Base-by-base conservation (phyloP, 2,113 vertebrate species). In the Thalassoma bifasciatum region DNA sequence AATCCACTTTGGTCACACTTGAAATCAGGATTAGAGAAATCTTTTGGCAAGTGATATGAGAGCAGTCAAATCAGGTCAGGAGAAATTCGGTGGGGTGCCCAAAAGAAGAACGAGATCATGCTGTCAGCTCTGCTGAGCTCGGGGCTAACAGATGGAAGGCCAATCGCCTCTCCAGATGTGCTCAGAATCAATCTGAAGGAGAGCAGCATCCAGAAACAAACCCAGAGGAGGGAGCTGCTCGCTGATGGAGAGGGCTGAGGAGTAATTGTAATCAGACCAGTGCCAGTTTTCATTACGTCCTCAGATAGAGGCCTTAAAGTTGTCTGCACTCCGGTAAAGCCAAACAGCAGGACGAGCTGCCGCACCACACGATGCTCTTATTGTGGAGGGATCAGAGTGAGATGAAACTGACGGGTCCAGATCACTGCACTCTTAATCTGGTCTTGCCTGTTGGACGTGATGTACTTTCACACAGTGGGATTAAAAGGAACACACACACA, bases 1-100 rank as follows among this genome's bases (percentile, higher is more conserved):
- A 82, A 93, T 92, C 92, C 91, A 91, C 90, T 92, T 91, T 84
- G 85, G 88, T 92, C 86, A 89, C 90, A 89, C 90, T 89, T 87
- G 75, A 88, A 89, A 90, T 91, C 88, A 56, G 90, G 86, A 90
- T 92, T 88, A 92, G 85, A 88, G 84, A 86, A 90, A 92, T 90
- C 90, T 92, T 84, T 85, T 90, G 89, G 86, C 86, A 67, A 81
- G 64, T 36, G 67, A 90, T 89, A 67, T 90, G 84, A 92, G 70
- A 76, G 86, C 85, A 79, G 86, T 77, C 84, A 80, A 89, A 88
- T 86, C 89, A 76, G 91, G 92, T 91, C 91, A 80, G 84, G 10
- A 5, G 57, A 67, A 82, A 88, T 84, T 77, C 82, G 24, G 66
- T 26, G 50, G 54, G 82, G 81, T 38, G 58, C 71, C 84, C 77